These are phyloP conservation scores for Caenorhabditis sp. DNA, from an alignment of 2,888 invertebrate species.

Conservation along the genomic window DNA sequence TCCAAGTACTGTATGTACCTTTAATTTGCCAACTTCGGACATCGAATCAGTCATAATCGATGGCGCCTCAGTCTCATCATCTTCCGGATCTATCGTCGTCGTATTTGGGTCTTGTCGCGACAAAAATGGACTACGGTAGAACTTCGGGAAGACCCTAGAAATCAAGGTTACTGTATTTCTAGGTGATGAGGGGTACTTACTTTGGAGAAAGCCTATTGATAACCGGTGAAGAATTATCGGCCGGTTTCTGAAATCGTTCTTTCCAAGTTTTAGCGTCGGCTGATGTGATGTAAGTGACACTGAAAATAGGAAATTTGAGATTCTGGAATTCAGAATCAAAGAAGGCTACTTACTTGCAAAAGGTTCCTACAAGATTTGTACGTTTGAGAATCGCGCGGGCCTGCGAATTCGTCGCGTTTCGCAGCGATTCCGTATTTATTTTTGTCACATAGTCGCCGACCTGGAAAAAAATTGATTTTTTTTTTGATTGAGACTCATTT, in stretches of 20 bases:
- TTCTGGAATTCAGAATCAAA: neutral
- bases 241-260: conserved; percentile 64
- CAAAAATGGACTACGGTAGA: conserved; percentile 73
- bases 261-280: conserved; percentile 75
- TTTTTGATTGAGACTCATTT: no score
- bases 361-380: conserved; percentile 76
- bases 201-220: conserved; percentile 67
- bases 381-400: conserved; percentile 76
- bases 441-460: conserved; percentile 76
- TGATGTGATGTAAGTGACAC: conserved; percentile 76
- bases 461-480: no score
- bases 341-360: conserved; percentile 74
- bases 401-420: conserved; percentile 76
- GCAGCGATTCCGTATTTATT: conserved; percentile 76
- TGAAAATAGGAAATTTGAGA: conserved; percentile 70
- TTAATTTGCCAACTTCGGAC: conserved; percentile 15
- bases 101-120: conserved; percentile 37
- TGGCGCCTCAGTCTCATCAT: conserved; percentile 42
- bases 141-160: conserved; percentile 75
- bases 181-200: no score
- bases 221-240: conserved; percentile 52
- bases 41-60: conserved; percentile 43
- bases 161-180: no score
- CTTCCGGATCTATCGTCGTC: conserved; percentile 29
- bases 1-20: conserved; percentile 1